Evolutionary conservation across 2,797 vertebrate species (phyloP).

Genomic region (Poecilia wingei): DNA sequence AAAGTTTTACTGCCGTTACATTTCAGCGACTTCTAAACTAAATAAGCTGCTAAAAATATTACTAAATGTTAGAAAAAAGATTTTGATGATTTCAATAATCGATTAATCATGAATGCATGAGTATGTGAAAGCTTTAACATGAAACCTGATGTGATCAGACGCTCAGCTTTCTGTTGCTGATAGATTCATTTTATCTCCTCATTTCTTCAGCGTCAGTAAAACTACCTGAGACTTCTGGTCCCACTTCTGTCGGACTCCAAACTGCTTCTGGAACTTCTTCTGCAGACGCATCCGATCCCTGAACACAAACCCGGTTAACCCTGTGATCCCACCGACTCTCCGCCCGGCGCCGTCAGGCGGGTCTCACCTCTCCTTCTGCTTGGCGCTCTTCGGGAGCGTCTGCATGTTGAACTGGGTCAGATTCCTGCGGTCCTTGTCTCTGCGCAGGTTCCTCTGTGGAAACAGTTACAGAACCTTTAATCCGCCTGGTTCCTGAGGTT

Average conservation of each 20-base stretch:
- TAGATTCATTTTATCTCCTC: too few species aligned
- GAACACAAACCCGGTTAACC: slow-evolving; percentile 17
- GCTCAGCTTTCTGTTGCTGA: neutral
- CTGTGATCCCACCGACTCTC: too few species aligned
- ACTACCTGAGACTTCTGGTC: slow-evolving; percentile 97
- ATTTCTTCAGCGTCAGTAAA: neutral
- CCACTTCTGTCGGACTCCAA: slow-evolving; percentile 98
- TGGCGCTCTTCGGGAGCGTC: slow-evolving; percentile 96
- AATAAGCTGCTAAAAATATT: too few species aligned
- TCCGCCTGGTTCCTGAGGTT: neutral
- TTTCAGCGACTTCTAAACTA: too few species aligned
- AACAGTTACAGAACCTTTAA: neutral
- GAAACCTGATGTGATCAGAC: neutral
- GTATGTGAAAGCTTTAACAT: neutral
- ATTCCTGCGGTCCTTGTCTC: slow-evolving; percentile 96
- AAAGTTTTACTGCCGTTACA: too few species aligned
- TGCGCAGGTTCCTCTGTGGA: slow-evolving; percentile 91
- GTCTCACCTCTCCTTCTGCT: slow-evolving; percentile 96
- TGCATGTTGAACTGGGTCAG: slow-evolving; percentile 98
- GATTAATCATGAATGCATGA: neutral
- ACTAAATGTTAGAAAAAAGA: too few species aligned
- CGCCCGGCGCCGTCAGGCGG: too few species aligned
- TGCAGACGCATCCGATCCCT: slow-evolving; percentile 96
- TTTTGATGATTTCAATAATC: too few species aligned
- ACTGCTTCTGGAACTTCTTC: slow-evolving; percentile 99